Evolutionary conservation across 1,140 invertebrate genomes (phyloP).

Genomic region (Pogonomyrmex barbatus): DNA sequence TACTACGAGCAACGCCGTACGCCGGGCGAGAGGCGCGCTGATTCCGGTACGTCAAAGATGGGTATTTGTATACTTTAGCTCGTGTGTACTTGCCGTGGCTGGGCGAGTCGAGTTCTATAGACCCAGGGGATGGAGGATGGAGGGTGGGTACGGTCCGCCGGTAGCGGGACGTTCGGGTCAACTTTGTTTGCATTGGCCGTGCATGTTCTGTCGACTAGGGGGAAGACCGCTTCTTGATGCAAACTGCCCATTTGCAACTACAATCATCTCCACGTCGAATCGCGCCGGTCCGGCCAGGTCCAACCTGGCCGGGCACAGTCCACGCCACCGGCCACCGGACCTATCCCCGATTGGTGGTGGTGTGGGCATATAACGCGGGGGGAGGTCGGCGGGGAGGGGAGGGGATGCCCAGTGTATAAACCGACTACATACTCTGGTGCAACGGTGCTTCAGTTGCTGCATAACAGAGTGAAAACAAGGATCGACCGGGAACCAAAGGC

Average conservation of each 20-base stretch:
- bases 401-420: constrained; percentile 80
- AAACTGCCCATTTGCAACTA: constrained; percentile 86
- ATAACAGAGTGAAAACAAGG: constrained; percentile 84
- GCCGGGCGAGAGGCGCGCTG: constrained; percentile 56
- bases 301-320: constrained; percentile 54
- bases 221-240: constrained; percentile 83
- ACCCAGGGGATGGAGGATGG: constrained; percentile 54
- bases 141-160: constrained; percentile 57
- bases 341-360: constrained; percentile 71
- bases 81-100: constrained; percentile 77
- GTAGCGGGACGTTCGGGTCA: constrained; percentile 81
- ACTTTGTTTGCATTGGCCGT: constrained; percentile 84
- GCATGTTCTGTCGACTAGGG: constrained; percentile 79
- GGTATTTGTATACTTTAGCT: constrained; percentile 81
- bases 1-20: constrained; percentile 60
- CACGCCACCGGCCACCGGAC: constrained; percentile 68
- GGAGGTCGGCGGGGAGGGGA: neutral
- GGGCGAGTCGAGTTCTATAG: constrained; percentile 65
- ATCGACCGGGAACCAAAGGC: constrained; percentile 80
- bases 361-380: constrained; percentile 66
- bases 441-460: constrained; percentile 81
- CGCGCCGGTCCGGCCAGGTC: constrained; percentile 69
- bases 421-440: constrained; percentile 80
- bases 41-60: constrained; percentile 75
- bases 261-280: constrained; percentile 84